Conservation (phyloP, 64 coral and sea anemone species). For the Porites australiensis region DNA sequence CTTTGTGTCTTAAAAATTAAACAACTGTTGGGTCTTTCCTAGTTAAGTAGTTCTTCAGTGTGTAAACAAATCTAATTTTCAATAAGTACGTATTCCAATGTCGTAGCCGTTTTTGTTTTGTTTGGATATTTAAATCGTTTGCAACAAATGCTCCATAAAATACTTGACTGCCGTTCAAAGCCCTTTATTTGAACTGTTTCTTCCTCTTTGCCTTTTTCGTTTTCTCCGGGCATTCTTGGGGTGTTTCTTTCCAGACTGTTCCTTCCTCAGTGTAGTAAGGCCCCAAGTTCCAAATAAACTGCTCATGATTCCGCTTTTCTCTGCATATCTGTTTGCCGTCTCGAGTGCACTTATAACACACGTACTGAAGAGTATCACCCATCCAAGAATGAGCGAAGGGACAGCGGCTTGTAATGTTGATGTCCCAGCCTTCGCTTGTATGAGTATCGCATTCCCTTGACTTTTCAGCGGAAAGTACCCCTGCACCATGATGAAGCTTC, state of each 20-base stretch:
- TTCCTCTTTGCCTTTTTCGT: too few species aligned
- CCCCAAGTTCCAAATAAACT: constrained; percentile 34
- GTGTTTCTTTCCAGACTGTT: constrained; percentile 16
- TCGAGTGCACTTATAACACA: constrained; percentile 16
- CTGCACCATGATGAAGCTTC: constrained; percentile 45
- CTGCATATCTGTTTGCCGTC: background rate
- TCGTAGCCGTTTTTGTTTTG: too few species aligned
- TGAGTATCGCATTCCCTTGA: constrained; percentile 12
- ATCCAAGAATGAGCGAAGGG: constrained; percentile 47
- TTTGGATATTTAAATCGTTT: too few species aligned
- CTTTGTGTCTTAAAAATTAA: too few species aligned
- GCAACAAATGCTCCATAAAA: too few species aligned
- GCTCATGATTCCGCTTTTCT: background rate
- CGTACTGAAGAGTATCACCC: constrained; percentile 43
- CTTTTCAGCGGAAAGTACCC: constrained; percentile 10
- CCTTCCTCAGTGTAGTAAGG: constrained; percentile 14
- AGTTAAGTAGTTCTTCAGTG: too few species aligned
- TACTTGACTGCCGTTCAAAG: too few species aligned
- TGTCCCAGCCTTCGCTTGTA: background rate
- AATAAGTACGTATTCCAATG: too few species aligned
- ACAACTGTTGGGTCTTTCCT: too few species aligned
- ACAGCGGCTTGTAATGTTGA: background rate
- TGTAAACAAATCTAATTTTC: too few species aligned
- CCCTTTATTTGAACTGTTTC: too few species aligned
- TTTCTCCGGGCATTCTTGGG: background rate